A percentile compares a stretch with the other conserved stretches of the same genome.
phyloP scores from a whole-genome alignment of 2,797 vertebrate species.

The Eleutherodactylus coqui region DNA sequence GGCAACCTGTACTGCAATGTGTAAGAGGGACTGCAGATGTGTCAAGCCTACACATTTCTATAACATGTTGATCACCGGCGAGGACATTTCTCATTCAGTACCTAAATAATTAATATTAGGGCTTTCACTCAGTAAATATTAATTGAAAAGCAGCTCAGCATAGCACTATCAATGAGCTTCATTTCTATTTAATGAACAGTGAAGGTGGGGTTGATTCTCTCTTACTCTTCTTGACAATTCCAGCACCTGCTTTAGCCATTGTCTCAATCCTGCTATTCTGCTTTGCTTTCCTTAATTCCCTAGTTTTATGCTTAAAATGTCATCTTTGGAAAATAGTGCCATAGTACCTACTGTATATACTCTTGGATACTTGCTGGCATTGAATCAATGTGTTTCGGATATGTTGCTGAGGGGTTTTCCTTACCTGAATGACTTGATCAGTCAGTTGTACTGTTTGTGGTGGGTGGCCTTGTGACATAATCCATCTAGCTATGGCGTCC shows the following conservation, averaged over 20 bases:
- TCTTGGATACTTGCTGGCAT: too few species aligned
- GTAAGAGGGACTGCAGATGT: not conserved
- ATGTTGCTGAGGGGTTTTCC: too few species aligned
- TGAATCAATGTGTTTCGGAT: too few species aligned
- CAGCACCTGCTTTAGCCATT: not conserved
- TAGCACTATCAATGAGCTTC: constrained; percentile 37
- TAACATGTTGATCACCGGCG: not conserved
- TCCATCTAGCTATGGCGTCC: too few species aligned
- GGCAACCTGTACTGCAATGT: not conserved
- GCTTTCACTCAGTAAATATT: constrained; percentile 34
- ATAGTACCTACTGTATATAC: too few species aligned
- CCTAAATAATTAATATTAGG: constrained; percentile 46
- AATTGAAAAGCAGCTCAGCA: constrained; percentile 51
- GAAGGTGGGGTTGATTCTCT: constrained; percentile 16
- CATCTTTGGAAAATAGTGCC: too few species aligned
- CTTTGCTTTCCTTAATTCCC: not conserved
- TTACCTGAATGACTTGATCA: too few species aligned
- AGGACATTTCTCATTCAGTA: not conserved
- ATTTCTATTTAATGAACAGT: constrained; percentile 30
- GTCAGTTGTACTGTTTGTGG: too few species aligned
- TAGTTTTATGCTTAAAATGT: too few species aligned
- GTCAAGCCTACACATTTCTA: not conserved
- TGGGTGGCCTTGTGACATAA: too few species aligned
- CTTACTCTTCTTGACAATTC: not conserved
- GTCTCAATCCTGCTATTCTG: not conserved